Base-by-base conservation (phyloP, 2,888 invertebrate genomes). In the Subacronicta megacephala region DNA sequence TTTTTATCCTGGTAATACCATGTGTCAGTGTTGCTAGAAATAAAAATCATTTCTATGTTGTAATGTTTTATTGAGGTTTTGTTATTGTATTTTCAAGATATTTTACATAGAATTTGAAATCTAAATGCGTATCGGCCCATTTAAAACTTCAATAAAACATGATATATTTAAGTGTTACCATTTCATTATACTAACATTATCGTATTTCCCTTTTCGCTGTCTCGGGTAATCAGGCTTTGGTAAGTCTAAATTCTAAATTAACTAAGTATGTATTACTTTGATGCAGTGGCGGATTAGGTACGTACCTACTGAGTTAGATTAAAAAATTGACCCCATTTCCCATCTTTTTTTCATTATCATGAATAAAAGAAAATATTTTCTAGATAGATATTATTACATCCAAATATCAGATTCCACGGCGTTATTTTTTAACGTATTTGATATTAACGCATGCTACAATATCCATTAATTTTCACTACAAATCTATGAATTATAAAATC, bases 151-250 rank as follows among this genome's bases (percentile, higher is more conserved):
- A 52, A 71, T 49, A 17, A 43, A 56, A 62, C 40, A 46, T 60
- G 49, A 47, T 44, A 43, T 41, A 16, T 40, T 31, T 61, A 41
- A 50, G 15, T 64, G 49, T 62, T 59, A 46, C 44, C 47, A 67
- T 16, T 50, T 49, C 63, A 59, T 66, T 59, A 49, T 76, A 81
- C 75, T 80, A 78, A 83, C 78, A 66, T 65, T 62, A 67, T 62
- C 65, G 77, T 78, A 62, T 82, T 83, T 82, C 76, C 83, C 78
- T 78, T 80, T 70, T 72, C 81, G 90, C 90, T 88, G 62, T 75
- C 89, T 77, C 77, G 88, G 91, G 82, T 81, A 76, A 80, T 66
- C 87, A 93, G 93, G 93, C 93, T 72, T 89, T 93, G 93, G 93
- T 93, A 91, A 93, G 93, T 93, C 53, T 44, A 84, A 82, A 83